Evolutionary conservation across 2,888 invertebrate genomes (phyloP), one percentile per base, ranked within the genome.

Genomic region (Metalampra italica): DNA sequence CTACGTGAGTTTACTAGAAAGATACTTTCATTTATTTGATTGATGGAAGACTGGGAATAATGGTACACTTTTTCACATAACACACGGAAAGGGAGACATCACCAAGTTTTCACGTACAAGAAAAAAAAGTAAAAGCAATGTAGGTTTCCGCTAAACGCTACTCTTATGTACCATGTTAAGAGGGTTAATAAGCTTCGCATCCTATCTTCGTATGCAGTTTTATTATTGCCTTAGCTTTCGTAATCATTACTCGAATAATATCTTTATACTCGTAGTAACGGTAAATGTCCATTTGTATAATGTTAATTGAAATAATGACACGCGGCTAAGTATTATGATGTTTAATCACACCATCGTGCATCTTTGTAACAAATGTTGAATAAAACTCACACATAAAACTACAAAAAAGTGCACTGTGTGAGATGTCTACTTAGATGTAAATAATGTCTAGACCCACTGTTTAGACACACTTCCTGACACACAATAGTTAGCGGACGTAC

Each of bases 161-260:
- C 5, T n/a, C 42, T 8, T 29, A 29, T 3, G 9, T 7, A 39
- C 5, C 13, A 39, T 39, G 15, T 7, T 7, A n/a, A 1, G 8
- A 13, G 9, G n/a, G 8, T 43, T 32, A 43, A 9, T 30, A 45
- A 29, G 32, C 32, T 44, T 39, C 22, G 42, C 32, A 42, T 45
- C 43, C 40, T 32, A 38, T 44, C 39, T 48, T 22, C 30, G 29
- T 32, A 47, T n/a, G 40, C 48, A 50, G 44, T 32, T 32, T 42
- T 36, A 36, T 36, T n/a, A 32, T 22, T 14, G n/a, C 36, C 48
- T 59, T 55, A 56, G 29, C 55, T 59, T 50, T 65, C 55, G 45
- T 66, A 59, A 71, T 60, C 53, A 60, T 64, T 63, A 56, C 48
- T 59, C 47, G 57, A 62, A 71, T 68, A 63, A 71, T 60, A 57